Conservation (phyloP, 1,140 invertebrate genomes). For the Atta cephalotes region DNA sequence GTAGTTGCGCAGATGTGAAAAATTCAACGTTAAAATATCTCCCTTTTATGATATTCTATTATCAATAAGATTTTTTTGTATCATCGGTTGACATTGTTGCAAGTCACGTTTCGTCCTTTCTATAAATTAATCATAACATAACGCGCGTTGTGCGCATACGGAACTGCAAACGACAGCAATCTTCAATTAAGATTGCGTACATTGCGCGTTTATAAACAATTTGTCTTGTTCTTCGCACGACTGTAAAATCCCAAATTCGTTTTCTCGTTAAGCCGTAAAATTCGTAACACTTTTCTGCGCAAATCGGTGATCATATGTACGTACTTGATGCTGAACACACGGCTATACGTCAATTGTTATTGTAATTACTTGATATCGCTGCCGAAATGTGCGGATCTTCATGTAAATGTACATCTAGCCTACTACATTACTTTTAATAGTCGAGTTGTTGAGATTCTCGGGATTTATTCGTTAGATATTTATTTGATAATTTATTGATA, state of each 20-base stretch:
- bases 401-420: slow-evolving; percentile 45
- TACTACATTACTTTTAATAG: slow-evolving; percentile 42
- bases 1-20: slow-evolving; percentile 18
- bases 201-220: neutral
- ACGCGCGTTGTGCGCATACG: neutral
- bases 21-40: slow-evolving; percentile 14
- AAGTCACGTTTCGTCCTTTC: neutral
- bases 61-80: slow-evolving; percentile 35
- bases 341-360: slow-evolving; percentile 12
- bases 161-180: too few relatives aligned
- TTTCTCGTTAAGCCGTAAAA: slow-evolving; percentile 4
- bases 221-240: neutral
- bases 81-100: slow-evolving; percentile 22
- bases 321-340: slow-evolving; percentile 14
- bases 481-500: slow-evolving; percentile 29
- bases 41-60: slow-evolving; percentile 5
- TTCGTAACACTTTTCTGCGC: neutral
- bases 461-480: slow-evolving; percentile 40
- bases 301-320: neutral
- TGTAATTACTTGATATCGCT: slow-evolving; percentile 34
- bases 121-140: neutral
- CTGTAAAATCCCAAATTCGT: neutral
- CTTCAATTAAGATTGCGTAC: neutral
- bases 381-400: slow-evolving; percentile 8
- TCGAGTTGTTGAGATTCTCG: slow-evolving; percentile 33